Base-by-base conservation (phyloP, 2,888 invertebrate genomes). In the Ectemnius cavifrons region DNA sequence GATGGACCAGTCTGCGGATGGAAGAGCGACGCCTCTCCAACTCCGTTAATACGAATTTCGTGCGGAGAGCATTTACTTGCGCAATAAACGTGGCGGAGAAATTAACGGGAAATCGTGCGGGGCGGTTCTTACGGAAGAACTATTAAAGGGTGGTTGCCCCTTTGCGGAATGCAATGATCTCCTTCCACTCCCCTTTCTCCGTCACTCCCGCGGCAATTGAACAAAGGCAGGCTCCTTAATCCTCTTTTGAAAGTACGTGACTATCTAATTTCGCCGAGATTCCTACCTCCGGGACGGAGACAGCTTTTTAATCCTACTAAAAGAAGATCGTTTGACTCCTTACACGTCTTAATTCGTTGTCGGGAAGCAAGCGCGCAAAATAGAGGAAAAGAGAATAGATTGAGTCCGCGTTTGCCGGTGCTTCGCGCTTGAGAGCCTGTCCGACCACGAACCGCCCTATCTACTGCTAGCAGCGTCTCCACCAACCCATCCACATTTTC, bases 71-170 rank as follows among this genome's bases (percentile, higher is more conserved):
- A 75, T 75, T 77, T 75, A 79, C 71, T 77, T 67, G 52, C 59
- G 77, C 77, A 73, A 79, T 81, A 82, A 81, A 82, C 67, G 82
- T 77, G n/a, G 64, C 61, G 47, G 63, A 77, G 82, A 73, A 81
- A 82, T 82, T 74, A 82, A 81, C 74, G 74, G 72, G 47, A 67
- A 81, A 76, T 71, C 67, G 72, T 67, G 37, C 37, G 69, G 58
- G 67, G 46, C 74, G 82, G 66, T 78, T 73, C 70, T 62, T 63
- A 67, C 70, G 57, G 70, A 58, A 63, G 64, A 70, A 82, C 71
- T 77, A 74, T 79, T 82, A 79, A 82, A 72, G 65, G 63, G 27
- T 11, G 46, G 23, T 18, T 56, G 49, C 59, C 58, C 20, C 5
- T 23, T 37, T 49, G 37, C 67, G 60, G 59, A 46, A 64, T 67